Percentiles rank a stretch among this genome's conserved stretches.
Conservation (phyloP, 2,888 invertebrate genomes). For the Neria commutata region DNA sequence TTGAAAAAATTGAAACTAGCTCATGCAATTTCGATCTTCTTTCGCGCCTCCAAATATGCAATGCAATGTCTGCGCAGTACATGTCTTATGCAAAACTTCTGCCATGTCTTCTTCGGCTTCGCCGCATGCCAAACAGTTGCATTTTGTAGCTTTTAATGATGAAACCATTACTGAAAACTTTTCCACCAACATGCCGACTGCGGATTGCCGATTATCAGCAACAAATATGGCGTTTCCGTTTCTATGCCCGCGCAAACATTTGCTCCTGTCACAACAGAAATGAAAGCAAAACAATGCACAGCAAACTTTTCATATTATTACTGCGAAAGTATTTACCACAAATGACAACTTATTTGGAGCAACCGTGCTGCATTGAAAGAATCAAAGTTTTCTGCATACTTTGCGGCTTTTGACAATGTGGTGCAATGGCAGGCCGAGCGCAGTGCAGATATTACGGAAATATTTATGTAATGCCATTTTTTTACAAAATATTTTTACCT, state of each 20-base stretch:
- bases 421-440: constrained; percentile 14
- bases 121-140: too few species aligned
- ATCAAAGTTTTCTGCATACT: not conserved
- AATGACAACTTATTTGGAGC: not conserved
- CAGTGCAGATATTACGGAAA: constrained; percentile 37
- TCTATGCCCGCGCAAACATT: too few species aligned
- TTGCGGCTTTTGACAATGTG: constrained; percentile 1
- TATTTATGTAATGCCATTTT: constrained; percentile 22
- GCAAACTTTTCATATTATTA: not conserved
- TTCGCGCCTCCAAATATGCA: too few species aligned
- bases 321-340: not conserved
- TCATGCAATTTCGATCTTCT: too few species aligned
- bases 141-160: too few species aligned
- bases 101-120: too few species aligned
- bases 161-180: not conserved
- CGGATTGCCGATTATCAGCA: not conserved
- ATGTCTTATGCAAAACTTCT: too few species aligned
- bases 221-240: not conserved
- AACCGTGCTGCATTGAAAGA: not conserved
- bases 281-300: too few species aligned
- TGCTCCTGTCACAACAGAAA: too few species aligned
- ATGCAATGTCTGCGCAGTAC: too few species aligned
- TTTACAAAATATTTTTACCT: not conserved
- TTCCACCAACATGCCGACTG: not conserved
- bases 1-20: too few species aligned